Percentiles rank a stretch among this genome's conserved stretches.
Evolutionary conservation across 2,888 invertebrate genomes (phyloP).

Genomic region (Blastobasis adustella): DNA sequence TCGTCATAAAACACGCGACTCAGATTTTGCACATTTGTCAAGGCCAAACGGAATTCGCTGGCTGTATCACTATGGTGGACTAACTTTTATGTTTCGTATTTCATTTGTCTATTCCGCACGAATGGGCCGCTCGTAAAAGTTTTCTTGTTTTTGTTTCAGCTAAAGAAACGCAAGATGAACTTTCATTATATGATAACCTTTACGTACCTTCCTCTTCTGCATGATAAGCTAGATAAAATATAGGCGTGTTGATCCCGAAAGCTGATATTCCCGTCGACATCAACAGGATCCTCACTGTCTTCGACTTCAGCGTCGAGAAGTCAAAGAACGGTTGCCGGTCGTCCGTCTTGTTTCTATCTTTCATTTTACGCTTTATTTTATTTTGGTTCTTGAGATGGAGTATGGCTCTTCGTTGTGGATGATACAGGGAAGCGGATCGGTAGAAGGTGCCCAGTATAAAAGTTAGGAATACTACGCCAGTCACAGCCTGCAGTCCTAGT

Average conservation of each 20-base stretch:
- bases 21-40: too few species aligned
- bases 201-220: conserved; percentile 81
- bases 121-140: conserved; percentile 10
- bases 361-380: conserved; percentile 83
- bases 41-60: too few species aligned
- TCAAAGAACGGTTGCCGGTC: conserved; percentile 91
- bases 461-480: conserved; percentile 87
- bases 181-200: not conserved
- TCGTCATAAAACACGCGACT: too few species aligned
- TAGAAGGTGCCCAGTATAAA: conserved; percentile 92
- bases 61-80: not conserved
- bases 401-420: conserved; percentile 90
- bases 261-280: conserved; percentile 87
- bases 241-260: conserved; percentile 90
- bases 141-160: not conserved
- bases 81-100: conserved; percentile 3
- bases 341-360: conserved; percentile 84
- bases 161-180: not conserved
- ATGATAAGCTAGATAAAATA: conserved; percentile 87
- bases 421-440: conserved; percentile 90
- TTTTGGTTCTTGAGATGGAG: conserved; percentile 90
- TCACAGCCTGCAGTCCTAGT: conserved; percentile 87
- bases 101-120: conserved; percentile 13
- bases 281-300: conserved; percentile 87
- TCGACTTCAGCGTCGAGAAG: conserved; percentile 87